phyloP scores from a whole-genome alignment of 2,113 vertebrate genomes.

The Dipodomys spectabilis region DNA sequence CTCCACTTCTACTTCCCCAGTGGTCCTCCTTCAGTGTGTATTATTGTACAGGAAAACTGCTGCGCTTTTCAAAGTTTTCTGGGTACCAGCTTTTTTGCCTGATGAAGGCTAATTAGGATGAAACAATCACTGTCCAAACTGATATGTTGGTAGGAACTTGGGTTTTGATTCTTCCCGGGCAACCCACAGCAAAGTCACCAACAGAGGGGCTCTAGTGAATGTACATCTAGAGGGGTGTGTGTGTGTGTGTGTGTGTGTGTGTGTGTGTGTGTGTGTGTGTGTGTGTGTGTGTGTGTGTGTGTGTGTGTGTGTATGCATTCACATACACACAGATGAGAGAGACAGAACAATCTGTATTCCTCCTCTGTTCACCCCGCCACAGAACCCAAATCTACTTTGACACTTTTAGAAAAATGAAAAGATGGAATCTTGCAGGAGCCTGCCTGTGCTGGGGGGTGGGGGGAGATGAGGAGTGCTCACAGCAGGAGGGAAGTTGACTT shows the following conservation, averaged over 20 bases:
- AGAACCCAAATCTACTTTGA: slow-evolving; percentile 90
- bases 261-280: not conserved
- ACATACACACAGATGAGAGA: not conserved
- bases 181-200: slow-evolving; percentile 30
- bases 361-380: slow-evolving; percentile 87
- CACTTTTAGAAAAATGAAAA: slow-evolving; percentile 92
- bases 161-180: slow-evolving; percentile 39
- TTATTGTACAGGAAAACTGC: slow-evolving; percentile 6
- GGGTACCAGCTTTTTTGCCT: slow-evolving; percentile 31
- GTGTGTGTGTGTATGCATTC: not conserved
- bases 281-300: not conserved
- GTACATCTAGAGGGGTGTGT: not conserved
- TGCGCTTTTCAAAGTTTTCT: slow-evolving; percentile 28
- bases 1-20: not conserved
- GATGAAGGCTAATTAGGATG: slow-evolving; percentile 59
- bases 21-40: slow-evolving; percentile 4
- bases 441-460: slow-evolving; percentile 82
- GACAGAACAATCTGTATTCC: slow-evolving; percentile 83
- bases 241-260: not conserved
- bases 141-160: slow-evolving; percentile 16
- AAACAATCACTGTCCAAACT: not conserved
- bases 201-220: not conserved
- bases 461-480: slow-evolving; percentile 81
- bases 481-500: slow-evolving; percentile 93
- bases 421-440: slow-evolving; percentile 89